Base-by-base conservation (phyloP, 2,888 invertebrate genomes). In the Drosophila kanekoi region DNA sequence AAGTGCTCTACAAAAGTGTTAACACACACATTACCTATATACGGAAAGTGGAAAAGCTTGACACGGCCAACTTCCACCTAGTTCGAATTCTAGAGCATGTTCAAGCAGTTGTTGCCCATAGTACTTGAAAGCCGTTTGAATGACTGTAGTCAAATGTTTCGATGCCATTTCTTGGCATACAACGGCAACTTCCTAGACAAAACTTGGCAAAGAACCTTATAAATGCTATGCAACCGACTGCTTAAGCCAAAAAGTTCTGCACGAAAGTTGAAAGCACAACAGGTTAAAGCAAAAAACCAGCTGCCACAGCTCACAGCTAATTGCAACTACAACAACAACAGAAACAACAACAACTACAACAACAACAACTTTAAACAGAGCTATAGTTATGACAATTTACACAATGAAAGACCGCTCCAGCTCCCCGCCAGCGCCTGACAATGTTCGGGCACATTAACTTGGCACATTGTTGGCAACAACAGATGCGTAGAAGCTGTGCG, bases 381-480 rank as follows among this genome's bases (percentile, higher is more conserved):
- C 48, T 51, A 74, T 47, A 71, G 66, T 72, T 84, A 79, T 84
- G 84, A 82, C 77, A 81, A 79, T 81, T 81, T 79, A 64, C 79
- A 72, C 48, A 59, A 54, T 45, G 48, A 44, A 20, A n/a, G n/a
- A 10, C 37, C 32, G 44, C 45, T 40, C 28, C 13, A 35, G 10
- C 35, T 14, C 11, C 6, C 33, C 43, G 14, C 14, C 23, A 38
- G 40, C 44, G 16, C 53, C 48, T 35, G 57, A 49, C 38, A 66
- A 43, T 69, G 80, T 80, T 82, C 79, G 47, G 71, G 77, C 32
- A 79, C 82, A 80, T 85, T 81, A 82, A 70, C 81, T 85, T 78
- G 64, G 62, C 64, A 28, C 66, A 54, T 62, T 81, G 73, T 69
- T 70, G 49, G 44, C 49, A 48, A 47, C 48, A 66, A 56, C 57